Conservation (phyloP, 2,113 vertebrate genomes). For the Sprattus sprattus region DNA sequence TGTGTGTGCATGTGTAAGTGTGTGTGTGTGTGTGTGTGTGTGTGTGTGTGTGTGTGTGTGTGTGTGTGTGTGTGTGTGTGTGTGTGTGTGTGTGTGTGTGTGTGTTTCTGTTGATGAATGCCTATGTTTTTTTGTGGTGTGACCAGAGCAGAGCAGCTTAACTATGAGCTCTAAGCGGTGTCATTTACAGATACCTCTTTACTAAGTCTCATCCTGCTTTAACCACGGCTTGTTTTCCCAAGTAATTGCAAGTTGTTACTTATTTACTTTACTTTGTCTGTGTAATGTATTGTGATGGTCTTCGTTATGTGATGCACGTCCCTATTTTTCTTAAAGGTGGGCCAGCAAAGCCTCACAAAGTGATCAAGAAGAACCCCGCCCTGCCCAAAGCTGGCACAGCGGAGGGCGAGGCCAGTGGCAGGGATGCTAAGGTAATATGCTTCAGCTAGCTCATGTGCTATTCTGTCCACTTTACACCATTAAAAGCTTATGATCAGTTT, state of each 20-base stretch:
- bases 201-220: too few relatives aligned
- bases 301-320: not conserved
- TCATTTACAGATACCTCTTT: too few relatives aligned
- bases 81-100: too few relatives aligned
- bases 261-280: not conserved
- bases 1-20: too few relatives aligned
- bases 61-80: too few relatives aligned
- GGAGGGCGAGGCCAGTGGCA: conserved; percentile 53
- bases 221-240: not conserved
- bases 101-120: too few relatives aligned
- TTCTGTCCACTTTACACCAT: not conserved
- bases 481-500: too few relatives aligned
- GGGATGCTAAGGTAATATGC: conserved; percentile 48
- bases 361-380: conserved; percentile 65
- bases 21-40: too few relatives aligned
- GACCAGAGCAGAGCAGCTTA: not conserved
- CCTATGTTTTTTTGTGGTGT: not conserved
- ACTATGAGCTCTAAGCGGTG: too few relatives aligned
- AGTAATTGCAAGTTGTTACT: not conserved
- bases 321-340: conserved; percentile 58
- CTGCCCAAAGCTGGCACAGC: conserved; percentile 45
- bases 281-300: not conserved
- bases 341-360: conserved; percentile 72
- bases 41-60: too few relatives aligned
- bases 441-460: not conserved